These are phyloP conservation scores for Alloscopus bannaensis DNA, from an alignment of 2,888 invertebrate genomes.

Conservation along the genomic window DNA sequence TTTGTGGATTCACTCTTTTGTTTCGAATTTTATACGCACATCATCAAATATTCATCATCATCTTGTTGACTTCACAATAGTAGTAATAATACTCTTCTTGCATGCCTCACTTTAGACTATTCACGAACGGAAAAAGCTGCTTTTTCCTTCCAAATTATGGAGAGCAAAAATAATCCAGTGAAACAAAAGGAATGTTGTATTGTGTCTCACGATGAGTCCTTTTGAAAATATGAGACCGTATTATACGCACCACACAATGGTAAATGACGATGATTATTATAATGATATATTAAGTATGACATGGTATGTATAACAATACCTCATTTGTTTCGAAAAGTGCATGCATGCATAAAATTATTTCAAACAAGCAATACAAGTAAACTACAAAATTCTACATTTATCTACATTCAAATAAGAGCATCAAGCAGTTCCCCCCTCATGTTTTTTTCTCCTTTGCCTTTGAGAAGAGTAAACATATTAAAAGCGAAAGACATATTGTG, in stretches of 20 bases:
- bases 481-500: conserved; percentile 21
- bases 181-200: no score
- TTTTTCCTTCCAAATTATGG: neutral
- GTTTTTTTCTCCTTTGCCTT: conserved; percentile 24
- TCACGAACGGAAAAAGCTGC: neutral
- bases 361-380: conserved; percentile 12
- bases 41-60: no score
- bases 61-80: no score
- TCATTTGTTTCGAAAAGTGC: conserved; percentile 15
- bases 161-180: no score
- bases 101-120: neutral
- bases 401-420: no score
- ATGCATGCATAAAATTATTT: conserved; percentile 23
- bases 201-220: neutral
- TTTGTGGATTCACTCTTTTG: neutral
- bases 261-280: conserved; percentile 20
- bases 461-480: neutral
- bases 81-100: no score
- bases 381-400: conserved; percentile 1
- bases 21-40: no score
- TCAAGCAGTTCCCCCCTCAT: conserved; percentile 34
- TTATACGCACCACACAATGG: conserved; percentile 9
- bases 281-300: conserved; percentile 24
- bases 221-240: conserved; percentile 13
- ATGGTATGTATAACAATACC: conserved; percentile 22